These are phyloP conservation scores for Carollia perspicillata DNA, from an alignment of 2,113 vertebrate genomes.

Conservation along the genomic window DNA sequence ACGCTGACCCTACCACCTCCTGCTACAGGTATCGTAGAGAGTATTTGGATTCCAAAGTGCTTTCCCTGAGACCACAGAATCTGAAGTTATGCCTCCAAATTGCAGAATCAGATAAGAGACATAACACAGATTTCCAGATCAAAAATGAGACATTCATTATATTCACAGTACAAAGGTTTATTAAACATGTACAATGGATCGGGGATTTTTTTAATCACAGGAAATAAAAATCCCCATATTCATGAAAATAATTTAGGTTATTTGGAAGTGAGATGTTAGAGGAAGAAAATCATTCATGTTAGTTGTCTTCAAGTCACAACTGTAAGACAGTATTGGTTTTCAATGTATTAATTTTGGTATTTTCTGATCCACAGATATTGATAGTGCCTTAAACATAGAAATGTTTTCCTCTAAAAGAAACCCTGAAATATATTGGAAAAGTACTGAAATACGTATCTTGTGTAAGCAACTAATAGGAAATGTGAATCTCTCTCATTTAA, in stretches of 20 bases:
- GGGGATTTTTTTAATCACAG: not conserved
- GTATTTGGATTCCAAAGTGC: not conserved
- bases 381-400: not conserved
- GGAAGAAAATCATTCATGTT: not conserved
- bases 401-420: not conserved
- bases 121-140: not conserved
- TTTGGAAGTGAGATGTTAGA: slow-evolving; percentile 1
- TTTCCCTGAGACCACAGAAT: not conserved
- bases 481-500: not conserved
- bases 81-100: not conserved
- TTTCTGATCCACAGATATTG: not conserved
- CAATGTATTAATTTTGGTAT: not conserved
- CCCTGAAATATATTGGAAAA: not conserved
- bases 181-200: not conserved
- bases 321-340: not conserved
- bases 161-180: not conserved
- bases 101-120: not conserved
- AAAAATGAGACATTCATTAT: not conserved
- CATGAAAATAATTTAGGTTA: not conserved
- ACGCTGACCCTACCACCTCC: not conserved
- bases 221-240: not conserved
- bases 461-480: not conserved
- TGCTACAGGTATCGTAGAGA: not conserved
- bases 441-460: not conserved
- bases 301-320: not conserved